Evolutionary conservation across 2,797 vertebrate species (phyloP), one percentile per base, ranked within the genome.

Genomic region (Notolabrus celidotus): DNA sequence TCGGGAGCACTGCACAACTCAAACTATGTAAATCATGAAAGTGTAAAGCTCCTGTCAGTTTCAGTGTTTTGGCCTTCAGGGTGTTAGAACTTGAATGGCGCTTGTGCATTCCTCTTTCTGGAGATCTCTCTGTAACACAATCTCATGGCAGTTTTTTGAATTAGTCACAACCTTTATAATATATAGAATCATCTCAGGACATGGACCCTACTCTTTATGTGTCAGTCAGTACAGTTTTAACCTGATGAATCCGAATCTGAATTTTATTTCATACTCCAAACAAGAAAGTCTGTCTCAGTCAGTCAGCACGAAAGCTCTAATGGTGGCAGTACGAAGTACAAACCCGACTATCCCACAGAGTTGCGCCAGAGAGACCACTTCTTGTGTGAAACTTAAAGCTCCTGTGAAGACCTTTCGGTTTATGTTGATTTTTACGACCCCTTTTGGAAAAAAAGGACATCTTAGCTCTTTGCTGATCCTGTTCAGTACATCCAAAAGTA

Each of bases 11-110:
- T 53, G 33, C 53, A 61, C 50, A 33, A 46, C 52, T 71, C 42
- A n/a, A 56, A 61, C 62, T 59, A 33, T 49, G 57, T 88, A 74
- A 85, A 85, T 84, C 74, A 86, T 54, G 33, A 43, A 43, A 79
- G 61, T 46, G 12, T 56, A 82, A 53, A 67, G 46, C 81, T 53
- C 58, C 71, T 25, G 52, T 74, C 56, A 74, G 50, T 58, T 74
- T 61, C 29, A 16, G 61, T 20, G 41, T 55, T 62, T 59, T 17
- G 9, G 61, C 74, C 52, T 71, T 25, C 67, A 55, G 73, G 60
- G 38, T 42, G 67, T 79, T 82, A 50, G 38, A 46, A 53, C 69
- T 71, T 52, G 60, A 81, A 58, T 58, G 15, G 4, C 72, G 73
- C 47, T 39, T 42, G 47, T 58, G 15, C 31, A 33, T 66, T 59